Evolutionary conservation across 2,888 invertebrate species (phyloP), one percentile per base, ranked within the genome.

Genomic region (Pardosa pseudoannulata): DNA sequence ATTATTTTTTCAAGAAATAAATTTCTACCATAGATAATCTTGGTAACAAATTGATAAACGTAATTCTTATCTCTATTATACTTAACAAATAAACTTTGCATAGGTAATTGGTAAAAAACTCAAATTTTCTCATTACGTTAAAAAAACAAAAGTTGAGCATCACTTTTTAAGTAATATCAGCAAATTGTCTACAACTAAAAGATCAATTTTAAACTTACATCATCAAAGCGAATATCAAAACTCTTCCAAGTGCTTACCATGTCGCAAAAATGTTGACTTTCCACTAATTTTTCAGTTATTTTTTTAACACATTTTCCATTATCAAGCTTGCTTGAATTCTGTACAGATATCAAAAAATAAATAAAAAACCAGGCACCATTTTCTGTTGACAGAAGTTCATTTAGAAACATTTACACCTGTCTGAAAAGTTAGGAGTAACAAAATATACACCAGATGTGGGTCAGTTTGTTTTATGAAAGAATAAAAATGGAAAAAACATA

Each of bases 311-410:
- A 7, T 36, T 36, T 36, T 36, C 11, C 9, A 46, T 2, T 56
- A 46, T 46, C 41, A 56, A 56, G 56, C 23, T 56, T 56, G 16
- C 23, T 3, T 19, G 32, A 65, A 32, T 72, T 83, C 78, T 83
- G 76, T 83, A 83, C 83, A 83, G 13, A 56, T 83, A 83, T 83
- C 64, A 75, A 82, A 83, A 83, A 76, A 78, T 83, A 76, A 78
- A 83, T 78, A 67, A 78, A 68, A 39, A 70, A 72, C 16, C 72
- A 83, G 83, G 83, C 78, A 78, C 72, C 76, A 29, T 68, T 32
- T 29, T 68, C 56, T 31, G 36, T 68, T 64, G 72, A 80, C 74
- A 73, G 74, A 75, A 79, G 74, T 73, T 65, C 32, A 65, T 67
- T 32, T 73, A 74, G 67, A 70, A 81, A 81, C 73, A 65, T 32